A percentile compares a stretch with the other conserved stretches of the same genome.
Conservation (phyloP, 2,113 vertebrate species). For the Scopus umbretta region DNA sequence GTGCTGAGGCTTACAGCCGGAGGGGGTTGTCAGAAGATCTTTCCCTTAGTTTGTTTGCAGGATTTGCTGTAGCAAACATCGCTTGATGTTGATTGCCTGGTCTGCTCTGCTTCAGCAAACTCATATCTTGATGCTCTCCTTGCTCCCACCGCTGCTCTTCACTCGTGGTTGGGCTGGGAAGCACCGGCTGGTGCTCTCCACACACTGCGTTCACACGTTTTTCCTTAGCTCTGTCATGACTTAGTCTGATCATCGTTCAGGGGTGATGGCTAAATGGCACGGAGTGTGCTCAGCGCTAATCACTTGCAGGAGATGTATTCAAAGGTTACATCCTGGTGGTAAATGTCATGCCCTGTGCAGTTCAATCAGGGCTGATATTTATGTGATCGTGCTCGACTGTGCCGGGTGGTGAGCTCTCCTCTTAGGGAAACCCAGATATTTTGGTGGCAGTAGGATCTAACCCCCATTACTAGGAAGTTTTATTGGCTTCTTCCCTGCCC, state of each 20-base stretch:
- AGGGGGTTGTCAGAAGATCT: not conserved
- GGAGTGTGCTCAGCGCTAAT: not conserved
- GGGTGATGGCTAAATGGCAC: not conserved
- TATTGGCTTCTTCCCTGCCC: not conserved
- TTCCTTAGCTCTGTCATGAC: not conserved
- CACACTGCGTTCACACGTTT: rapidly evolving
- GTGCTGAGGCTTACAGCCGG: not conserved
- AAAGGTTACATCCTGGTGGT: conserved; percentile 20
- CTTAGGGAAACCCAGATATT: not conserved
- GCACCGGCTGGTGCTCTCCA: not conserved
- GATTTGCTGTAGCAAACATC: not conserved
- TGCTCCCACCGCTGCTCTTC: rapidly evolving
- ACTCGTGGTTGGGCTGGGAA: rapidly evolving
- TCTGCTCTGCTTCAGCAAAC: not conserved
- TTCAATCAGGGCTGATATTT: conserved; percentile 6
- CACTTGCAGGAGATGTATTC: not conserved
- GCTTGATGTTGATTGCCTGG: not conserved
- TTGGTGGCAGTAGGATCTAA: not conserved
- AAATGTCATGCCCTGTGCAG: not conserved
- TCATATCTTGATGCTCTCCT: not conserved
- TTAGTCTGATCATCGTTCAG: not conserved
- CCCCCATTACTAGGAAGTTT: not conserved
- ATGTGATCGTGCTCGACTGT: not conserved
- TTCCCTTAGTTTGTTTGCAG: not conserved
- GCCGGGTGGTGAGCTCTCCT: not conserved